A percentile compares a stretch with the other conserved stretches of the same genome.
phyloP scores from a whole-genome alignment of 1,140 invertebrate species.

The Laupala kohalensis region DNA sequence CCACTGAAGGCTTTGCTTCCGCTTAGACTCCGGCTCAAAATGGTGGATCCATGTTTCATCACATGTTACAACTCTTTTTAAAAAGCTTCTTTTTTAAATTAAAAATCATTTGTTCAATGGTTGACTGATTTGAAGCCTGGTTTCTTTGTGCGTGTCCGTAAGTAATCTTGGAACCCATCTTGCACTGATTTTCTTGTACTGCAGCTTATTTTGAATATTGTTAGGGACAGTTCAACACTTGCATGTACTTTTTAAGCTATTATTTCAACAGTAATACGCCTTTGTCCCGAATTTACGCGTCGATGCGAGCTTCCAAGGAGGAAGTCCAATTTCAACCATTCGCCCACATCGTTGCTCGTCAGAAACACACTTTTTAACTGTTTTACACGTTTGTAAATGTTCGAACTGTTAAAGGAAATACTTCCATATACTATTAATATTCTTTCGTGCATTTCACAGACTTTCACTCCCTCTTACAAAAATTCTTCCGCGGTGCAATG shows the following conservation, averaged over 20 bases:
- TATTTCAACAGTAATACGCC: neutral
- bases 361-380: neutral
- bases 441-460: neutral
- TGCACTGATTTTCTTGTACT: neutral
- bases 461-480: neutral
- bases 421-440: neutral
- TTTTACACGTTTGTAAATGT: neutral
- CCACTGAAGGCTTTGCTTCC: conserved; percentile 1
- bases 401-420: neutral
- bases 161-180: neutral
- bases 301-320: neutral
- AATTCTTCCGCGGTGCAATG: neutral
- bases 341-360: neutral
- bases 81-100: neutral
- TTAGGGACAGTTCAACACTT: conserved; percentile 1
- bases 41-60: too few species aligned
- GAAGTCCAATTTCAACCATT: neutral
- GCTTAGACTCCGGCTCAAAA: neutral
- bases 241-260: neutral
- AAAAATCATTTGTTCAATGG: neutral
- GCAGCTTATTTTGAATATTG: neutral
- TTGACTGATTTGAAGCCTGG: neutral
- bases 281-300: neutral
- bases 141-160: neutral
- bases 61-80: neutral